phyloP scores from a whole-genome alignment of 2,797 vertebrate species.

The Spondyliosoma cantharus region DNA sequence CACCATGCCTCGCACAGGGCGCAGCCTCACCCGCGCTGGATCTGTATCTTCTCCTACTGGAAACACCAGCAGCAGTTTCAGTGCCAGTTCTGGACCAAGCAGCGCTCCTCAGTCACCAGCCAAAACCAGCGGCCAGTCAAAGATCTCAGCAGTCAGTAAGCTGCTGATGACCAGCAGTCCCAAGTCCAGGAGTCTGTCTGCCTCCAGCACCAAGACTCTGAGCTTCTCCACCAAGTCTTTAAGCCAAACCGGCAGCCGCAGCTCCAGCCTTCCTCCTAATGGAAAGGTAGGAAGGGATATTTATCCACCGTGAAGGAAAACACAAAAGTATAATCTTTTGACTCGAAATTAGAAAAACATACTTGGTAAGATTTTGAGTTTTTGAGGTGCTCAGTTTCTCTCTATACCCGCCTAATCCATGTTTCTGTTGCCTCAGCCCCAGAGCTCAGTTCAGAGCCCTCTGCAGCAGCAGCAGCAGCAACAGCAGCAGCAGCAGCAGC shows the following conservation, averaged over 20 bases:
- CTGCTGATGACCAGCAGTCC: conserved; percentile 95
- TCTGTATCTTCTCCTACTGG: conserved; percentile 83
- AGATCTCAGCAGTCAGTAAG: conserved; percentile 97
- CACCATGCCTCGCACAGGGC: conserved; percentile 91
- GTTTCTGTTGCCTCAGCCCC: conserved; percentile 58
- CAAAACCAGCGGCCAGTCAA: conserved; percentile 89
- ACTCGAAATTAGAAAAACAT: too few species aligned
- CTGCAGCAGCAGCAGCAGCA: conserved; percentile 70
- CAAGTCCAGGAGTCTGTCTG: conserved; percentile 91
- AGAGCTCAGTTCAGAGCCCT: conserved; percentile 62
- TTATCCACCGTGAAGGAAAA: not conserved
- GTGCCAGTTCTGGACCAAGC: conserved; percentile 61
- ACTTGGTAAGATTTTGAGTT: too few species aligned
- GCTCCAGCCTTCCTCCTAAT: conserved; percentile 89
- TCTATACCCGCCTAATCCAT: not conserved
- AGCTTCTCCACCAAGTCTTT: conserved; percentile 98
- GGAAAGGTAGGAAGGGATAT: conserved; percentile 81
- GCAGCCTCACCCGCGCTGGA: conserved; percentile 87
- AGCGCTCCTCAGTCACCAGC: conserved; percentile 87
- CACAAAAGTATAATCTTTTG: too few species aligned
- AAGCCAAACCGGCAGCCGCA: conserved; percentile 92
- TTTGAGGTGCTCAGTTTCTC: not conserved
- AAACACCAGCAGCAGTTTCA: conserved; percentile 57
- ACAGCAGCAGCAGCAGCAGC: conserved; percentile 48
- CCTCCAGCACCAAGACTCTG: conserved; percentile 94